phyloP scores from a whole-genome alignment of 2,113 vertebrate genomes.

The Lonchura striata region DNA sequence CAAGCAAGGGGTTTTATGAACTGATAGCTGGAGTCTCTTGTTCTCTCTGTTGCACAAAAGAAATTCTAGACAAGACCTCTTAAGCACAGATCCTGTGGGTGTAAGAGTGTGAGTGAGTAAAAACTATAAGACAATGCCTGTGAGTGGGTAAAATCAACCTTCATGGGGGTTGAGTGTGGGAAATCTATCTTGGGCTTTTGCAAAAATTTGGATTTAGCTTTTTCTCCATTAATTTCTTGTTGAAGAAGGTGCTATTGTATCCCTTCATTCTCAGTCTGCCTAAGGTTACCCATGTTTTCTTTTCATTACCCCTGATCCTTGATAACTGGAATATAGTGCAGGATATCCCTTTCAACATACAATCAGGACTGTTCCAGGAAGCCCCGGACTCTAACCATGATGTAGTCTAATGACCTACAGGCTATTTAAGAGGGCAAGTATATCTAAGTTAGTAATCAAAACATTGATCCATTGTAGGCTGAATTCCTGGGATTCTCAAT shows the following conservation, averaged over 20 bases:
- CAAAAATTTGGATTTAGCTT: background rate
- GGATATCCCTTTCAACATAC: background rate
- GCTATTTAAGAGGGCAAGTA: background rate
- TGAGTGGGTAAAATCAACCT: background rate
- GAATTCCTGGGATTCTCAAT: background rate
- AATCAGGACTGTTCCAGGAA: background rate
- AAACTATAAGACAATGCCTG: background rate
- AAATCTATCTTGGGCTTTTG: background rate
- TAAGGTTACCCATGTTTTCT: background rate
- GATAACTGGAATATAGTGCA: background rate
- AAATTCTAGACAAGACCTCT: background rate
- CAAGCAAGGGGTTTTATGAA: background rate
- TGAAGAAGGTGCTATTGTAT: background rate
- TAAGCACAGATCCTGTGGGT: background rate
- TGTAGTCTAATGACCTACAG: background rate
- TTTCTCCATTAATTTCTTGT: background rate
- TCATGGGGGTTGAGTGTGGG: rapidly evolving
- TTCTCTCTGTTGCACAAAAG: background rate
- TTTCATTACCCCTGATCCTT: background rate
- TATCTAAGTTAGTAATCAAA: background rate
- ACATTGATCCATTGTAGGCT: background rate
- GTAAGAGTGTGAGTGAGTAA: background rate
- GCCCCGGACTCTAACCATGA: background rate
- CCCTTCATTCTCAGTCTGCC: background rate
- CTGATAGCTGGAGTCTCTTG: background rate